Percentiles rank a stretch among this genome's conserved stretches.
phyloP scores from a whole-genome alignment of 2,113 vertebrate species.

The Ochotona curzoniae region DNA sequence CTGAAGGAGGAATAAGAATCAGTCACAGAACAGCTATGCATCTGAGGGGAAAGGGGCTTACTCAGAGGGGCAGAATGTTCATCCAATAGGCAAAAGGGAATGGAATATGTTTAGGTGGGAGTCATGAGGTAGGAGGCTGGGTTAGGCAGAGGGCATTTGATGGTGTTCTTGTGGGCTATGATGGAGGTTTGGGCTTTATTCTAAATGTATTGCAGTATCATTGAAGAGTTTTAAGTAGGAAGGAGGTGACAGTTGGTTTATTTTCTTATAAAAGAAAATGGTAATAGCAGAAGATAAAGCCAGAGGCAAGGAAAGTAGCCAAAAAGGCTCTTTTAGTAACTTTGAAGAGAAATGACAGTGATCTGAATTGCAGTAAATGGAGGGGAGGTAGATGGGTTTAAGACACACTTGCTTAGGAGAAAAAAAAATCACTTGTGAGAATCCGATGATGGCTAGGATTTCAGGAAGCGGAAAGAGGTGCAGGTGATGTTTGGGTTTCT shows the following conservation, averaged over 20 bases:
- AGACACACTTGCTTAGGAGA: background rate
- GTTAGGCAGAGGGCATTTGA: no score
- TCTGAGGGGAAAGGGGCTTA: background rate
- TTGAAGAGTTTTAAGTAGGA: background rate
- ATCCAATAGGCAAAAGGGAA: background rate
- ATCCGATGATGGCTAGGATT: background rate
- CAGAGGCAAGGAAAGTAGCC: background rate
- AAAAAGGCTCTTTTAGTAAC: background rate
- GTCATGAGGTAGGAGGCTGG: background rate
- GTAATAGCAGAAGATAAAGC: background rate
- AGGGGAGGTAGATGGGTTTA: background rate
- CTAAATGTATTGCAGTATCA: background rate
- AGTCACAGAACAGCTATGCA: background rate
- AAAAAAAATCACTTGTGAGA: background rate
- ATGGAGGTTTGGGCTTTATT: background rate
- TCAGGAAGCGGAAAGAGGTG: background rate
- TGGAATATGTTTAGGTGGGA: background rate
- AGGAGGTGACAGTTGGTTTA: background rate
- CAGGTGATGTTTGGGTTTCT: background rate
- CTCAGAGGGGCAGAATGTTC: background rate
- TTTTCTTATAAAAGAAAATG: conserved; percentile 12
- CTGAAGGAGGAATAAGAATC: background rate
- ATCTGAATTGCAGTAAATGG: background rate
- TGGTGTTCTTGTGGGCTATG: background rate
- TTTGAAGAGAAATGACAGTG: background rate